These are phyloP conservation scores for Baronia brevicornis DNA, from an alignment of 2,888 invertebrate genomes.

Conservation along the genomic window DNA sequence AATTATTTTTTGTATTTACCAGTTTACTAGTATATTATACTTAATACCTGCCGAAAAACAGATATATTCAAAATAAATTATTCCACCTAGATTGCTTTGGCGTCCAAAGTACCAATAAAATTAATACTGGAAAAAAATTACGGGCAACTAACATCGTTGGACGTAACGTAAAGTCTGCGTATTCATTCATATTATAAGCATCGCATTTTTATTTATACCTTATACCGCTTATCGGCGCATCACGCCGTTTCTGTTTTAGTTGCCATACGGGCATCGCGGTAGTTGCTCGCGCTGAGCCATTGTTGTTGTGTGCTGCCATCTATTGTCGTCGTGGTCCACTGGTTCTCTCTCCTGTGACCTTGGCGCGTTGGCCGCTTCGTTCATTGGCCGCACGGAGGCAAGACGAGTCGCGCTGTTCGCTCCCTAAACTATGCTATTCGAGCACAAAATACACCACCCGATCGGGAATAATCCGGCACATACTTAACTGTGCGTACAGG, in stretches of 20 bases:
- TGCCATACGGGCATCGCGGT: slow-evolving; percentile 62
- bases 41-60: too few species aligned
- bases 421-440: slow-evolving; percentile 57
- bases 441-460: slow-evolving; percentile 31
- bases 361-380: slow-evolving; percentile 57
- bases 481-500: slow-evolving; percentile 36
- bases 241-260: slow-evolving; percentile 55
- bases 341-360: slow-evolving; percentile 55
- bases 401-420: slow-evolving; percentile 47
- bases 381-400: slow-evolving; percentile 64
- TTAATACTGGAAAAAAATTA: too few species aligned
- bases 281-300: slow-evolving; percentile 43
- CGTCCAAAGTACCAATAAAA: too few species aligned
- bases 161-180: slow-evolving; percentile 23
- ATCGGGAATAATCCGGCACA: slow-evolving; percentile 37
- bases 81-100: too few species aligned
- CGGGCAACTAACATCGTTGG: too few species aligned
- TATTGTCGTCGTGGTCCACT: slow-evolving; percentile 34
- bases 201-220: slow-evolving; percentile 65
- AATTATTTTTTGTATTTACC: too few species aligned
- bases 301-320: slow-evolving; percentile 46
- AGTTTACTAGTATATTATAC: too few species aligned
- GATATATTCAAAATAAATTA: too few species aligned
- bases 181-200: slow-evolving; percentile 61
- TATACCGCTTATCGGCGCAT: slow-evolving; percentile 71